These are phyloP conservation scores for Chaetodon trifascialis DNA, from an alignment of 2,113 vertebrate species.

Conservation along the genomic window DNA sequence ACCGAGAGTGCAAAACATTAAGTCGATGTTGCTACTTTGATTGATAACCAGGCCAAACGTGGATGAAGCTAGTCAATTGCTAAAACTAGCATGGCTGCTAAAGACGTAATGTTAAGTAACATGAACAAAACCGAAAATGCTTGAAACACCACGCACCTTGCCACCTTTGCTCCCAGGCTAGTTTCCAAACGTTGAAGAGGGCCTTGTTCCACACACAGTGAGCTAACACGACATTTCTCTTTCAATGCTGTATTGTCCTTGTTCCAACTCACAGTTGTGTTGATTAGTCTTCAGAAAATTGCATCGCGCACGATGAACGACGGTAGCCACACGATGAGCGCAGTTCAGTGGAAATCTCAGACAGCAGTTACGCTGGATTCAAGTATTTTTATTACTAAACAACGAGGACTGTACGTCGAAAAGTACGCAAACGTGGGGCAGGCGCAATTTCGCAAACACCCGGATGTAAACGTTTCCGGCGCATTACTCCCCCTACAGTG, in stretches of 20 bases:
- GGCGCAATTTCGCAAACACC: constrained; percentile 48
- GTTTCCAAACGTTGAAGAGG: background rate
- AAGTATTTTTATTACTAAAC: rapidly evolving
- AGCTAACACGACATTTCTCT: constrained; percentile 63
- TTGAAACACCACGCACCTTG: background rate
- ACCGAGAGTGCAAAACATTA: rapidly evolving
- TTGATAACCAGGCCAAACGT: constrained; percentile 34
- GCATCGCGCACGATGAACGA: constrained; percentile 58
- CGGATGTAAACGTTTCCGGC: constrained; percentile 58
- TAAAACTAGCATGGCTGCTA: constrained; percentile 53
- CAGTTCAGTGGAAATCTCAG: constrained; percentile 37
- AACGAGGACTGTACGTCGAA: constrained; percentile 12
- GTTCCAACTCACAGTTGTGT: constrained; percentile 11
- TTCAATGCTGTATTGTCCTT: background rate
- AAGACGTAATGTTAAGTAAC: background rate
- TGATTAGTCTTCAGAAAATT: constrained; percentile 19
- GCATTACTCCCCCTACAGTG: background rate
- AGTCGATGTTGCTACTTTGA: rapidly evolving
- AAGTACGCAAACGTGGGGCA: constrained; percentile 40
- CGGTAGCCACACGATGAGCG: constrained; percentile 61
- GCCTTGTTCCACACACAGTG: background rate
- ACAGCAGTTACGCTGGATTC: constrained; percentile 1
- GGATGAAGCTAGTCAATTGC: constrained; percentile 37
- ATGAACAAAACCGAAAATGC: background rate
- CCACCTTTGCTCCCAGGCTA: constrained; percentile 35